These are phyloP conservation scores for Metridium senile DNA, from an alignment of 92 coral and sea anemone genomes.

Conservation along the genomic window DNA sequence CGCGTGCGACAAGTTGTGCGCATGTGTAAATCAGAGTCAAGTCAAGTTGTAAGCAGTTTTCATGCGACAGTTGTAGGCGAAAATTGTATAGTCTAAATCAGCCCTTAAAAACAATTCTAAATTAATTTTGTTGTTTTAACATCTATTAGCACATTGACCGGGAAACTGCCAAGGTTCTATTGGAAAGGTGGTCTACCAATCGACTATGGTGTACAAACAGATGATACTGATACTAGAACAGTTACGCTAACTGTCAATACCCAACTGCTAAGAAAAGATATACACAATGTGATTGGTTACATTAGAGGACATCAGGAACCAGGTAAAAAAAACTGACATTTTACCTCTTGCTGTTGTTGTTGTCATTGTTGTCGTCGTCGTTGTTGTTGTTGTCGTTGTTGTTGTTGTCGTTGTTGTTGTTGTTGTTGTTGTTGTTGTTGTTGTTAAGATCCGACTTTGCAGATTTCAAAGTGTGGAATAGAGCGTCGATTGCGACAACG, in stretches of 20 bases:
- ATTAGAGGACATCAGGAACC: conserved; percentile 60
- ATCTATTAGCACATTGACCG: conserved; percentile 26
- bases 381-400: not conserved
- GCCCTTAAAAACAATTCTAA: too few species aligned
- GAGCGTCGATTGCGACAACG: too few species aligned
- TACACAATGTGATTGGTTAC: conserved; percentile 58
- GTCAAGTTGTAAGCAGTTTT: too few species aligned
- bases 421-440: too few species aligned
- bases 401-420: not conserved
- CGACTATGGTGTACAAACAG: conserved; percentile 24
- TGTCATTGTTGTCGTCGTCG: not conserved
- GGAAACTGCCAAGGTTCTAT: conserved; percentile 11
- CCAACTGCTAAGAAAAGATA: conserved; percentile 27
- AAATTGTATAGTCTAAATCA: too few species aligned
- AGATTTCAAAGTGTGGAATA: too few species aligned
- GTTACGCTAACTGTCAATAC: conserved; percentile 53
- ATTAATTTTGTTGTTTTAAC: too few species aligned
- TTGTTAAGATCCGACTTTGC: too few species aligned
- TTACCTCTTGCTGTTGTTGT: not conserved
- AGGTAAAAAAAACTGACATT: conserved; percentile 21
- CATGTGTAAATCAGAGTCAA: too few species aligned
- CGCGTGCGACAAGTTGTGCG: too few species aligned
- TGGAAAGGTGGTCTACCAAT: conserved; percentile 35
- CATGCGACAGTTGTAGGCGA: too few species aligned
- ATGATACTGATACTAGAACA: conserved; percentile 13